Conservation (phyloP, 2,797 vertebrate genomes). For the Ctenochaetus hawaiiensis region DNA sequence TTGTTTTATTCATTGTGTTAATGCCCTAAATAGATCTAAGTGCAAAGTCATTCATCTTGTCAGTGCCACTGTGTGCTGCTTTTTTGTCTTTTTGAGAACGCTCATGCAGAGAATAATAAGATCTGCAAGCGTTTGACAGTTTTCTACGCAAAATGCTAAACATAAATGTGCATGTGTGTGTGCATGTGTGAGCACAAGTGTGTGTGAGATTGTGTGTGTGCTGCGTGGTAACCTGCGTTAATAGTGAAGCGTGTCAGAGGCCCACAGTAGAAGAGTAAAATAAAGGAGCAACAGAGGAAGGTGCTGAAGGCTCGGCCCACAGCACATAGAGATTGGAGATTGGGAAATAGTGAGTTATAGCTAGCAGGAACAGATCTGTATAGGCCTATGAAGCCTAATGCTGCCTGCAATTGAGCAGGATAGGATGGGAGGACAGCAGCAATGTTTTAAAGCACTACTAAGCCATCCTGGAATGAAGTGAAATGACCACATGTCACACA, state of each 20-base stretch:
- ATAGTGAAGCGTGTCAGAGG: conserved; percentile 5
- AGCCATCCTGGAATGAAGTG: conserved; percentile 78
- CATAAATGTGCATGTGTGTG: background rate
- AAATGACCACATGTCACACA: conserved; percentile 78
- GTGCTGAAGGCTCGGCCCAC: conserved; percentile 45
- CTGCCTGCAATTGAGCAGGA: conserved; percentile 66
- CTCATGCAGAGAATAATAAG: background rate
- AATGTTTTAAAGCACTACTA: conserved; percentile 75
- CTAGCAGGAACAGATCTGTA: conserved; percentile 49
- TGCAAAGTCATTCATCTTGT: conserved; percentile 42
- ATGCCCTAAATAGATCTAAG: conserved; percentile 57
- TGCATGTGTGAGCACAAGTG: background rate
- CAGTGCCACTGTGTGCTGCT: conserved; percentile 32
- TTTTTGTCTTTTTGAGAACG: conserved; percentile 27
- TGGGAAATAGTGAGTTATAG: conserved; percentile 55
- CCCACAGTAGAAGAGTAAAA: conserved; percentile 38
- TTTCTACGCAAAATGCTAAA: background rate
- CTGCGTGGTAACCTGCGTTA: background rate
- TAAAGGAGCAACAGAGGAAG: conserved; percentile 36
- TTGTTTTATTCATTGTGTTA: conserved; percentile 59
- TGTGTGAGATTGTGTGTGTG: conserved; percentile 2
- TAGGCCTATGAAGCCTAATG: conserved; percentile 55
- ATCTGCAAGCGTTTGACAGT: conserved; percentile 21
- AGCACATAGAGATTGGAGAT: conserved; percentile 56
- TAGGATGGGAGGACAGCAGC: conserved; percentile 70